Conservation (phyloP, 1,140 invertebrate genomes). For the Eriosoma lanigerum region DNA sequence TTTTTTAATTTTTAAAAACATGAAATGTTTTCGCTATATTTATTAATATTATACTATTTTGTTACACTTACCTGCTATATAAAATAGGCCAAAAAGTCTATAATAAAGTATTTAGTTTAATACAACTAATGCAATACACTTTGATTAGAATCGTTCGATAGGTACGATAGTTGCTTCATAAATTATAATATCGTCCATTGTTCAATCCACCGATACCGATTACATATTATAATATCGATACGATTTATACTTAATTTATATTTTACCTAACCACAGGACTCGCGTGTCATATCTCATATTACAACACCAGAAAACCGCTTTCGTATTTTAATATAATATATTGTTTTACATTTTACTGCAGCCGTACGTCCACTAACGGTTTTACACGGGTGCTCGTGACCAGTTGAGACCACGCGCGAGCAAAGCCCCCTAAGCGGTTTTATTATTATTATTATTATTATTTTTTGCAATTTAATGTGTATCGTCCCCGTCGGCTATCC, state of each 20-base stretch:
- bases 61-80: too few relatives aligned
- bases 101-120: not conserved
- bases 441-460: not conserved
- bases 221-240: slow-evolving; percentile 1
- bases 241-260: not conserved
- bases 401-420: slow-evolving; percentile 7
- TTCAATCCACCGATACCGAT: not conserved
- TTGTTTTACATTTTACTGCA: not conserved
- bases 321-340: slow-evolving; percentile 18
- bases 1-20: not conserved
- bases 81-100: too few relatives aligned
- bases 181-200: slow-evolving; percentile 12
- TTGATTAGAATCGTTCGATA: not conserved
- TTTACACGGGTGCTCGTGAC: slow-evolving; percentile 37
- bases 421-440: not conserved
- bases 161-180: not conserved
- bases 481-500: slow-evolving; percentile 34
- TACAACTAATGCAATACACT: not conserved
- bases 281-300: slow-evolving; percentile 13
- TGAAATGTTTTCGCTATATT: not conserved
- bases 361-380: not conserved
- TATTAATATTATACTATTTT: not conserved
- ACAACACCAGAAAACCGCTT: slow-evolving; percentile 11
- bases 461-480: slow-evolving; percentile 34
- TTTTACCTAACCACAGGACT: slow-evolving; percentile 14